Evolutionary conservation across 2,797 vertebrate genomes (phyloP).

Genomic region (Acanthurus tractus): DNA sequence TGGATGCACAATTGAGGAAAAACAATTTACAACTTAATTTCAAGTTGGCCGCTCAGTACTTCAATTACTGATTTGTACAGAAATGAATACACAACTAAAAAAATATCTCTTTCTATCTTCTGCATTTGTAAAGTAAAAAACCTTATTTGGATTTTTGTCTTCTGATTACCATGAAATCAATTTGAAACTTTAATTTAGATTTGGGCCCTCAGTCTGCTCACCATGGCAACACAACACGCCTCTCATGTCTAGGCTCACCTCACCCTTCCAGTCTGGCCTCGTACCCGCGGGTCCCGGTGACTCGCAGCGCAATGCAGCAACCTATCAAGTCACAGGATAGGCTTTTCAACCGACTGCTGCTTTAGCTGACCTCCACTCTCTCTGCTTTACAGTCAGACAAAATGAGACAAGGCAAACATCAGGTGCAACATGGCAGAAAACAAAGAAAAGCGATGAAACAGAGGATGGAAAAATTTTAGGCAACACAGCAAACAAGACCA

Average conservation of each 20-base stretch:
- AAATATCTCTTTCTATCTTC: neutral
- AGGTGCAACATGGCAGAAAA: conserved; percentile 25
- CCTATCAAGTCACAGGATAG: conserved; percentile 71
- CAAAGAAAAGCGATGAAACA: neutral
- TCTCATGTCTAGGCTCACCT: conserved; percentile 1
- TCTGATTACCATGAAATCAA: conserved; percentile 1
- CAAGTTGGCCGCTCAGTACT: neutral
- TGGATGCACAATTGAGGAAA: conserved; percentile 10
- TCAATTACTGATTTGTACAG: neutral
- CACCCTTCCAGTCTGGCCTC: conserved; percentile 17
- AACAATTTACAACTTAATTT: conserved; percentile 7
- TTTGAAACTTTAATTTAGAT: conserved; percentile 22
- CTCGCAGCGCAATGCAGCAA: conserved; percentile 41
- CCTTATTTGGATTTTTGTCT: neutral
- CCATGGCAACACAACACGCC: conserved; percentile 49
- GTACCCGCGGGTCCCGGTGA: conserved; percentile 18
- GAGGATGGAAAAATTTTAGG: conserved; percentile 38
- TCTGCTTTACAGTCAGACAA: conserved; percentile 26
- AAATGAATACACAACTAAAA: conserved; percentile 41
- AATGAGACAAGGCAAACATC: conserved; percentile 38
- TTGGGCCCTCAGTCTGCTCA: conserved; percentile 39
- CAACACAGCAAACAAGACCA: conserved; percentile 36
- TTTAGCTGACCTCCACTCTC: conserved; percentile 34
- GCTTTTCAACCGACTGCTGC: conserved; percentile 58
- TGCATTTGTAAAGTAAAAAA: conserved; percentile 5